These are phyloP conservation scores for Albula glossodonta DNA, from an alignment of 2,113 vertebrate genomes.

Conservation along the genomic window DNA sequence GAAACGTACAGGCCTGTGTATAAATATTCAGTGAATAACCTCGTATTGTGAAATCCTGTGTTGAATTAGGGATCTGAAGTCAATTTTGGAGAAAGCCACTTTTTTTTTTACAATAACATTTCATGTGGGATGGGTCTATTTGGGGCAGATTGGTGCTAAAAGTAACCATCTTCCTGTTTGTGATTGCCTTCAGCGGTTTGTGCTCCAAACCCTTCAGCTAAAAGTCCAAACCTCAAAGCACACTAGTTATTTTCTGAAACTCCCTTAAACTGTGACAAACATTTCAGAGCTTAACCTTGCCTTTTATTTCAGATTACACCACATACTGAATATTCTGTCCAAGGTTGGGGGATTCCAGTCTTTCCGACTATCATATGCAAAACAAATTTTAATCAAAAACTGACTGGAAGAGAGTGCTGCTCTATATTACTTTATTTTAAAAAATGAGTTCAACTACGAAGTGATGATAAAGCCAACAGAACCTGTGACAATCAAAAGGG, in stretches of 20 bases:
- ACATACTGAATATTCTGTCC: background rate
- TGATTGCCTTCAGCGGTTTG: background rate
- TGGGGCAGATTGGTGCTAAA: background rate
- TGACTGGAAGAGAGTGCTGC: no score
- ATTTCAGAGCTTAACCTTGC: background rate
- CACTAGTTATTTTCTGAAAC: background rate
- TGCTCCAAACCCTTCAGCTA: background rate
- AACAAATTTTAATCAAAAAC: no score
- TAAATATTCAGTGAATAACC: background rate
- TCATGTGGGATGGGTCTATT: background rate
- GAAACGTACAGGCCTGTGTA: background rate
- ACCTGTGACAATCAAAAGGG: no score
- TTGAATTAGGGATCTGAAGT: background rate
- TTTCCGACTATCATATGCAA: no score
- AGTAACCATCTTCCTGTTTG: background rate
- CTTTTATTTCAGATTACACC: no score
- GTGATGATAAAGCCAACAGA: no score
- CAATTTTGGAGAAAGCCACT: slow-evolving; percentile 5
- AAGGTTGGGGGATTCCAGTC: background rate
- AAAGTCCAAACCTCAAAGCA: background rate
- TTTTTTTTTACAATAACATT: background rate
- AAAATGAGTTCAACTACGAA: no score
- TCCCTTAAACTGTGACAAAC: background rate
- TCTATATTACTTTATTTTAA: no score
- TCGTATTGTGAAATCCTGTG: background rate